Base-by-base conservation (phyloP, 2,888 invertebrate species). In the Strigamia maritima region DNA sequence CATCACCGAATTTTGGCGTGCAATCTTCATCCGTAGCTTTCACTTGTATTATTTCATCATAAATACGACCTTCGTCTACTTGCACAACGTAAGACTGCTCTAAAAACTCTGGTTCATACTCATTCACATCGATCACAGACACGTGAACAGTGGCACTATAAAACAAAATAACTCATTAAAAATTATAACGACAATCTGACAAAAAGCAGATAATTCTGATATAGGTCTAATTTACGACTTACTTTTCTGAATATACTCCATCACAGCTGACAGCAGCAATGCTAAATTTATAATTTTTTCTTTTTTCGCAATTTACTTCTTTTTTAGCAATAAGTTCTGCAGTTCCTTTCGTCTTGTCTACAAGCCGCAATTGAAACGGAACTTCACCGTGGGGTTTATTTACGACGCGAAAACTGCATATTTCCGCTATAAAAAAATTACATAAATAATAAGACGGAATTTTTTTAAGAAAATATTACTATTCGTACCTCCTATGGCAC, bases 101-200 rank as follows among this genome's bases (percentile, higher is more conserved):
- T 78, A 93, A 89, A 89, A 97, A 98, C 81, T 92, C 92, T 1
- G 98, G 98, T 31, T 94, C 92, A 87, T 93, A 97, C 86, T 97
- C 97, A 88, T 98, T 98, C 83, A 97, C 95, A 88, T 98, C 98
- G 80, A 94, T 92, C 81, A 98, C 97, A 24, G 94, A 94, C 84
- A 98, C 95, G 87, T 95, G 94, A 78, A 97, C 94, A 49, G 94
- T 94, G 2, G 95, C 95, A 84, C 95, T 94, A 89, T 0, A 86
- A 87, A 38, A 31, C 38, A 19, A 14, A 24, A 16, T n/a, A n/a
- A n/a, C n/a, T n/a, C n/a, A n/a, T n/a, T n/a, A n/a, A n/a, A n/a
- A n/a, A n/a, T n/a, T n/a, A n/a, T n/a, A n/a, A n/a, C n/a, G n/a
- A n/a, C n/a, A n/a, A n/a, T n/a, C n/a, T n/a, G n/a, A n/a, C 24